phyloP scores from a whole-genome alignment of 2,888 invertebrate species.

The Tyria jacobaeae region DNA sequence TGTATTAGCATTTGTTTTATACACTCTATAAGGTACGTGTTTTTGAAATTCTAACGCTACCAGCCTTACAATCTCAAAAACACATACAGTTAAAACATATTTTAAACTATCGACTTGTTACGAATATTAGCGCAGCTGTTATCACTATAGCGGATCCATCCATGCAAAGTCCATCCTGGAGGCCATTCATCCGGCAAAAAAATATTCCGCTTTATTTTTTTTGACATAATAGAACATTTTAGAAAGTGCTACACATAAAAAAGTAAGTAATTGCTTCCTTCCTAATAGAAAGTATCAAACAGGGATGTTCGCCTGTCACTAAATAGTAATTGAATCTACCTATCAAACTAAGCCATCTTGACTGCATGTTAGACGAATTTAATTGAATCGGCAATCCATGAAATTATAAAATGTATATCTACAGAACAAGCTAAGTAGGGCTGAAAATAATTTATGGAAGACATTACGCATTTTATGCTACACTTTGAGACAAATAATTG shows the following conservation, averaged over 20 bases:
- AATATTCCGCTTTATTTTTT: constrained; percentile 21
- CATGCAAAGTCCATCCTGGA: constrained; percentile 31
- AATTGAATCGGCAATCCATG: constrained; percentile 27
- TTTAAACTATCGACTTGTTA: background rate
- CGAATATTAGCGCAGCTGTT: background rate
- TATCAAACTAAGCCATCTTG: constrained; percentile 49
- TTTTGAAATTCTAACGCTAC: too few species aligned
- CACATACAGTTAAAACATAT: too few species aligned
- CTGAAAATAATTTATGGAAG: background rate
- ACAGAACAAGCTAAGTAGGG: background rate
- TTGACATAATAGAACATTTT: constrained; percentile 43
- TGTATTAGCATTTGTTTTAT: too few species aligned
- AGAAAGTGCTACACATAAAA: constrained; percentile 52
- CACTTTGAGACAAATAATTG: background rate
- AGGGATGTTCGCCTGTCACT: constrained; percentile 41
- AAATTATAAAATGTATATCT: constrained; percentile 5
- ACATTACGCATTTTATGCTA: background rate
- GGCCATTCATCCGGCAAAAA: constrained; percentile 25
- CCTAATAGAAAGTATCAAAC: constrained; percentile 59
- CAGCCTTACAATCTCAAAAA: too few species aligned
- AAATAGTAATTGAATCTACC: constrained; percentile 47
- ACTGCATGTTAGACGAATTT: constrained; percentile 30
- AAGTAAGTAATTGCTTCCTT: constrained; percentile 63
- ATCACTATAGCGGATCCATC: constrained; percentile 5
- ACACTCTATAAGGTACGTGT: too few species aligned